These are phyloP conservation scores for Hippoglossus stenolepis DNA, from an alignment of 2,113 vertebrate genomes.

Conservation along the genomic window DNA sequence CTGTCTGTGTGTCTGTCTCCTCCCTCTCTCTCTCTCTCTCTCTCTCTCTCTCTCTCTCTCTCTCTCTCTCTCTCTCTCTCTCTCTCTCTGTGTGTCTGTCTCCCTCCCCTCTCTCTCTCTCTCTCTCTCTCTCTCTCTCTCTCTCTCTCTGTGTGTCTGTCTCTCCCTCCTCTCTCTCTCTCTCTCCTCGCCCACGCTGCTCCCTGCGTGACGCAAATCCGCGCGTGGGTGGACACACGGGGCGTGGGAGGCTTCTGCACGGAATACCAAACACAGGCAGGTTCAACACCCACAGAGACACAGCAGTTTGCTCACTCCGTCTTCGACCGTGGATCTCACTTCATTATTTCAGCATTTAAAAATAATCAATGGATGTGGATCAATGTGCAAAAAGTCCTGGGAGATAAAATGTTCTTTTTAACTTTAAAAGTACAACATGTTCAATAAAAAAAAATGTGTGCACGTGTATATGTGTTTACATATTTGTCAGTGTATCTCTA, in stretches of 20 bases:
- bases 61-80: background rate
- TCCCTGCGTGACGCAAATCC: constrained; percentile 89
- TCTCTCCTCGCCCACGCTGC: constrained; percentile 85
- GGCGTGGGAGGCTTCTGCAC: constrained; percentile 86
- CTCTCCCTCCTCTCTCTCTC: constrained; percentile 45
- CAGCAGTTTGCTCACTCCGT: constrained; percentile 62
- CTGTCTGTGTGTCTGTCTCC: constrained; percentile 35
- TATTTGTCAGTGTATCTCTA: no score
- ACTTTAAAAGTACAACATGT: no score
- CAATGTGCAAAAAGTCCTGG: background rate
- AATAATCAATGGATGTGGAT: background rate
- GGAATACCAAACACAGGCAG: constrained; percentile 84
- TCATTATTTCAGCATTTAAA: constrained; percentile 1
- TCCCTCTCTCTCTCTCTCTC: constrained; percentile 58
- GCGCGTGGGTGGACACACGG: constrained; percentile 86
- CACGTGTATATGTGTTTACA: no score
- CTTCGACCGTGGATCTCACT: constrained; percentile 20
- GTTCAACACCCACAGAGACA: constrained; percentile 73
- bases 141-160: constrained; percentile 46
- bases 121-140: constrained; percentile 12
- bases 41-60: constrained; percentile 15
- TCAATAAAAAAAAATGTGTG: no score
- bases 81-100: constrained; percentile 34
- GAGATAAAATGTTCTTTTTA: no score
- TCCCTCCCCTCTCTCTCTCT: constrained; percentile 54